Evolutionary conservation across 2,113 vertebrate genomes (phyloP), one percentile per base, ranked within the genome.

Genomic region (Grammomys surdaster): DNA sequence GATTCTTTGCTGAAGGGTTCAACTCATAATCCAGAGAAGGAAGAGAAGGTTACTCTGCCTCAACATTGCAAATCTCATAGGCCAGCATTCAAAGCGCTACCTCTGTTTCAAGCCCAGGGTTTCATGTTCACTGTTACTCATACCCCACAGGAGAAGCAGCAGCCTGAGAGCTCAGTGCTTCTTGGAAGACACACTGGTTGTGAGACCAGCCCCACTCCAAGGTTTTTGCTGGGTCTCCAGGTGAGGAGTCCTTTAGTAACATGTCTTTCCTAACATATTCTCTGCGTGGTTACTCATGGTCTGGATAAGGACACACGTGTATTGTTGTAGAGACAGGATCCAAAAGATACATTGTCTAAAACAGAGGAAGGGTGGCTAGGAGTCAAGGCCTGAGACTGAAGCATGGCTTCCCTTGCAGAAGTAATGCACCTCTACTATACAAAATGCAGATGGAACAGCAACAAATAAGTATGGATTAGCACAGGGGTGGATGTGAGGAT

Each of bases 1-100:
- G 7, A 33, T 14, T 43, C 9, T 56, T 60, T 28, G 13, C 11
- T 51, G 43, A 60, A 43, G 40, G 36, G 36, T 60, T 69, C 58
- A n/a, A 46, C 2, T 12, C 26, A 12, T 10, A 26, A 19, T 14
- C 36, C 56, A 51, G 60, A 40, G 7, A 51, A 24, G 31, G 51
- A 58, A 60, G 19, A 60, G 4, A 63, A 28, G n/a, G 56, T 13
- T 43, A 36, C 10, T 65, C n/a, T 70, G 20, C 31, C 7, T 88
- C 33, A 22, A 54, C 12, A 5, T 70, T 51, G 46, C 26, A 26
- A 17, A 56, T 36, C 20, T 40, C 31, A 46, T 5, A 13, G 51
- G 7, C 7, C 13, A n/a, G 43, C 6, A 17, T 24, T 3, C 19
- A 4, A 10, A 40, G 4, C 11, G 3, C 17, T 3, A 31, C 17